phyloP scores from a whole-genome alignment of 2,113 vertebrate species.

The Sphaerodactylus townsendi region DNA sequence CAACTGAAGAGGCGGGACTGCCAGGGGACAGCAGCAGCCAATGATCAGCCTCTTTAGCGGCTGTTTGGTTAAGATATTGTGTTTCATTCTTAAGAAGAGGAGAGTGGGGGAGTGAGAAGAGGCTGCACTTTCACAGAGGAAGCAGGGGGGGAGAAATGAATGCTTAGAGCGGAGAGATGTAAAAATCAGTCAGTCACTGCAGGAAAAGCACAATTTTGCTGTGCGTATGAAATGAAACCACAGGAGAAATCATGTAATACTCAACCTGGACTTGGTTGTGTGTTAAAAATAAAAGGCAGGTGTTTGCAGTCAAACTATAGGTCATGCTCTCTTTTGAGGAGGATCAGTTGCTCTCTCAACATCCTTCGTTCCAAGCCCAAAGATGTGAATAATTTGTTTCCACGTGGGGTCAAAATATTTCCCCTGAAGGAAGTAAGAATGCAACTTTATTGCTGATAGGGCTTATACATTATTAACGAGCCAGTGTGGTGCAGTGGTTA shows the following conservation, averaged over 20 bases:
- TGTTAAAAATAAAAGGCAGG: neutral
- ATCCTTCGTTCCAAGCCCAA: neutral
- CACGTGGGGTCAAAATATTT: neutral
- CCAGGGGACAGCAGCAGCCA: constrained; percentile 68
- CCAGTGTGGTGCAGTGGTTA: too few relatives aligned
- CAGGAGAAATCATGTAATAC: neutral
- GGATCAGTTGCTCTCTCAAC: neutral
- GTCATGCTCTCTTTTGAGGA: neutral
- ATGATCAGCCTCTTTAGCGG: constrained; percentile 64
- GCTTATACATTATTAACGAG: too few relatives aligned
- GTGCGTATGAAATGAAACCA: neutral
- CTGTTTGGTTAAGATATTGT: constrained; percentile 69
- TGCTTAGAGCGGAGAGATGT: neutral
- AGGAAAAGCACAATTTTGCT: constrained; percentile 19
- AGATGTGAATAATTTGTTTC: neutral
- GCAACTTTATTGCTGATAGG: neutral
- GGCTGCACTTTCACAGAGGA: neutral
- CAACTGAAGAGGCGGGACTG: constrained; percentile 72
- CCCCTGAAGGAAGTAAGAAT: neutral
- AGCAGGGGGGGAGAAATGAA: constrained; percentile 11
- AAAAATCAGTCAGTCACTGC: neutral
- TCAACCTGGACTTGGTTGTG: neutral
- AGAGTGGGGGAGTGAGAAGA: constrained; percentile 34
- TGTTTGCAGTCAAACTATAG: neutral
- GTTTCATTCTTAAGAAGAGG: constrained; percentile 67